Evolutionary conservation across 2,888 invertebrate genomes (phyloP).

Genomic region (Leptopilina drosophilae): DNA sequence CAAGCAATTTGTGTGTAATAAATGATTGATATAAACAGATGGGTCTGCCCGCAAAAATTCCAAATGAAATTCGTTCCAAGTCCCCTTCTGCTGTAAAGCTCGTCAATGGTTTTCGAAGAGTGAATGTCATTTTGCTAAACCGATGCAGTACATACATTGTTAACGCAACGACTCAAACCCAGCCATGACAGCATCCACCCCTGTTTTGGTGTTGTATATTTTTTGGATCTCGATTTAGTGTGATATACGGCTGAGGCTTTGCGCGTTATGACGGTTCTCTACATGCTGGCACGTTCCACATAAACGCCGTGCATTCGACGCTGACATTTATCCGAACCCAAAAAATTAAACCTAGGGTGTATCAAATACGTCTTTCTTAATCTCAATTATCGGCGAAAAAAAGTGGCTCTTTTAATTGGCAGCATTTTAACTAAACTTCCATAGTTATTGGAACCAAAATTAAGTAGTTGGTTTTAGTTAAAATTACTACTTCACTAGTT

Average conservation of each 20-base stretch:
- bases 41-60: conserved; percentile 27
- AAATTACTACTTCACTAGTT: too few species aligned
- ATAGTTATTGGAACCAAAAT: too few species aligned
- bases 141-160: conserved; percentile 69
- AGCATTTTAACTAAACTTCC: too few species aligned
- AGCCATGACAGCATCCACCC: conserved; percentile 64
- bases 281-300: conserved; percentile 48
- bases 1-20: conserved; percentile 14
- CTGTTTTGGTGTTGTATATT: conserved; percentile 75
- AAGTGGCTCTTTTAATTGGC: too few species aligned
- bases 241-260: conserved; percentile 68
- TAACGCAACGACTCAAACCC: conserved; percentile 59
- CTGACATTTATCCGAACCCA: conserved; percentile 30
- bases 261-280: conserved; percentile 51
- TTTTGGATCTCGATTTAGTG: conserved; percentile 76
- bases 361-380: conserved; percentile 1
- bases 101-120: conserved; percentile 54
- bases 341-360: conserved; percentile 25
- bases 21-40: conserved; percentile 36
- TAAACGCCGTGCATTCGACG: conserved; percentile 50
- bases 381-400: background rate
- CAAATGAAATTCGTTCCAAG: conserved; percentile 34
- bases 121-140: conserved; percentile 68
- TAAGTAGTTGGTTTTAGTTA: too few species aligned
- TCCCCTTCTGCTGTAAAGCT: conserved; percentile 26